phyloP scores from a whole-genome alignment of 1,140 invertebrate genomes.

The Drosophila ambigua region DNA sequence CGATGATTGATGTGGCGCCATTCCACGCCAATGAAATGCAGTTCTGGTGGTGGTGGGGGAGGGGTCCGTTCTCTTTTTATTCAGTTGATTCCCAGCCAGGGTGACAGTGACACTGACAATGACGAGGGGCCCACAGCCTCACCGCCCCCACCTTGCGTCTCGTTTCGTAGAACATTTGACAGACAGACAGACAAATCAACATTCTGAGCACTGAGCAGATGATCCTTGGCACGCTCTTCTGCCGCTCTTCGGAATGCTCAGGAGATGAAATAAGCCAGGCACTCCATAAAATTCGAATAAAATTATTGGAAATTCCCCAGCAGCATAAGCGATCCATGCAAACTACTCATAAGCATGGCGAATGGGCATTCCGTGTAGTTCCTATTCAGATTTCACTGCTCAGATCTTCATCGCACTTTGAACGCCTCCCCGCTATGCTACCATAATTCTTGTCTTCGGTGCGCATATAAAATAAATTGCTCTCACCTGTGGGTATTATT shows the following conservation, averaged over 20 bases:
- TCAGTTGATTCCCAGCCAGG: slow-evolving; percentile 12
- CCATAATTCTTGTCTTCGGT: slow-evolving; percentile 18
- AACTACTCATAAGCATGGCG: slow-evolving; percentile 1
- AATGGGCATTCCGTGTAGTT: slow-evolving; percentile 48
- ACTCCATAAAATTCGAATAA: slow-evolving; percentile 49
- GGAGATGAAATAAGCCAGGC: slow-evolving; percentile 24
- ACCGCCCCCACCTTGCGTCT: slow-evolving; percentile 12
- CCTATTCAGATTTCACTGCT: slow-evolving; percentile 18
- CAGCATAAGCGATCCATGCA: slow-evolving; percentile 19
- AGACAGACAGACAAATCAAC: slow-evolving; percentile 13
- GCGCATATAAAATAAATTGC: slow-evolving; percentile 66
- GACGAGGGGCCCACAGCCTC: slow-evolving; percentile 18
- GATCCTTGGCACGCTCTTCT: slow-evolving; percentile 5
- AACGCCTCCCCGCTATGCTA: slow-evolving; percentile 29
- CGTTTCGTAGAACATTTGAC: slow-evolving; percentile 4
- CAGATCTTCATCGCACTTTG: slow-evolving; percentile 56
- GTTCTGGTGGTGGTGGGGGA: background rate
- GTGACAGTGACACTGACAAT: slow-evolving; percentile 13
- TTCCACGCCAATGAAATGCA: slow-evolving; percentile 39
- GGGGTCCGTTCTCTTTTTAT: slow-evolving; percentile 1
- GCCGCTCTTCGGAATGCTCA: too few species aligned
- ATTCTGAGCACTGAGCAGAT: background rate
- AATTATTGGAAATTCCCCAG: slow-evolving; percentile 37
- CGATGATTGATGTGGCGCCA: slow-evolving; percentile 79
- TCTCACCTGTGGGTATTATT: slow-evolving; percentile 65